Base-by-base conservation (phyloP, 1,140 invertebrate species). In the Ceratina calcarata region DNA sequence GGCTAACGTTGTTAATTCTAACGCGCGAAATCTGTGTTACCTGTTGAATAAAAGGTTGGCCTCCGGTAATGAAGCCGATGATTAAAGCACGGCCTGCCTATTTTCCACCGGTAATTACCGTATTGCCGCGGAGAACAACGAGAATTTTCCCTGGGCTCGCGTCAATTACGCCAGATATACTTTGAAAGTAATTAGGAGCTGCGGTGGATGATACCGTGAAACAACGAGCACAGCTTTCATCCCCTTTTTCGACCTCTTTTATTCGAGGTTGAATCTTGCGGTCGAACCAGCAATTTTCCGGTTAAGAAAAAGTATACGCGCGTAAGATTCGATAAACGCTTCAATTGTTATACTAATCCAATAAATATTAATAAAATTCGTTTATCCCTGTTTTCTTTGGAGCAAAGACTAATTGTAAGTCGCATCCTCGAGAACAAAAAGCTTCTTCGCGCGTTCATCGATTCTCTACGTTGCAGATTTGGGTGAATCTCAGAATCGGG, bases 1-100 rank as follows among this genome's bases (percentile, higher is more conserved):
- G 66, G 61, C 37, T 62, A 85, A 73, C 64, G 55, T 69, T 65
- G 83, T 85, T 77, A 85, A 85, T 73, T 81, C 81, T 69, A 67
- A 81, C 68, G 78, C n/a, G 62, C 37, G 49, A 77, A 85, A 77
- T 85, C 72, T 51, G 77, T 60, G 61, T 79, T 77, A 84, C 64
- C 80, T 81, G 82, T 81, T 83, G 72, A 78, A 81, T 81, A 81
- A 71, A 71, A 80, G 82, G 45, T 72, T 69, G 64, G 57, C 66
- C n/a, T 49, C 53, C 64, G 67, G 57, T 77, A 84, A 85, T 78
- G 83, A 85, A 85, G 53, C 82, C 69, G 78, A 71, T 84, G 82
- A 80, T 85, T 84, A 84, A 75, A 85, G 51, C 77, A 61, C 24
- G 55, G 7, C 57, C 20, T 45, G 55, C 57, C 49, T 79, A 70